Evolutionary conservation across 1,140 invertebrate species (phyloP).

Genomic region (Caenorhabditis inopinata): DNA sequence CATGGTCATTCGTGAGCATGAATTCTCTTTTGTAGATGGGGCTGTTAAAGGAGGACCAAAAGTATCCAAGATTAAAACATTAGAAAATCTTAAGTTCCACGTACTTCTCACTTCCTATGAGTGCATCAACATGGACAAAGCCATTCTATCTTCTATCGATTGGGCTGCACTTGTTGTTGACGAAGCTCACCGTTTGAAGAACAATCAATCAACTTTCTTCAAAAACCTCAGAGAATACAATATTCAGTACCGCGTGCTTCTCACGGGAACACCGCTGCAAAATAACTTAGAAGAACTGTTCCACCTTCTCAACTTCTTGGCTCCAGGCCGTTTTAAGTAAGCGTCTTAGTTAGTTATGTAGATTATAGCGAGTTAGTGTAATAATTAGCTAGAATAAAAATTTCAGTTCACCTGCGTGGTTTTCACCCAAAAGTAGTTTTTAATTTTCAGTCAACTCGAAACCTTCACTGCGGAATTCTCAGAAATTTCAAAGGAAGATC

Average conservation of each 20-base stretch:
- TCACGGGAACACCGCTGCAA: slow-evolving; percentile 90
- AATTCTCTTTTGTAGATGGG: neutral
- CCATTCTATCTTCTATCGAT: slow-evolving; percentile 82
- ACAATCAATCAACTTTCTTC: slow-evolving; percentile 85
- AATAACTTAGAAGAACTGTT: slow-evolving; percentile 61
- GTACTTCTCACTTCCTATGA: slow-evolving; percentile 96
- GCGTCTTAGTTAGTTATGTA: too few species aligned
- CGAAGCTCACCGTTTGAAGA: slow-evolving; percentile 99
- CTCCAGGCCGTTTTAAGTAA: too few species aligned
- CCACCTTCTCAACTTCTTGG: slow-evolving; percentile 90
- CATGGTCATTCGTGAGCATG: neutral
- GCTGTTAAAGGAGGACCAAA: neutral
- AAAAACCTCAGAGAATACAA: slow-evolving; percentile 75
- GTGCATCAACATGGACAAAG: slow-evolving; percentile 96
- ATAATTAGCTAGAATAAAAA: too few species aligned
- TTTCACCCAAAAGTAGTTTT: too few species aligned
- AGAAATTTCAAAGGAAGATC: too few species aligned
- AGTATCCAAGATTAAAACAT: neutral
- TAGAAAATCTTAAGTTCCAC: slow-evolving; percentile 70
- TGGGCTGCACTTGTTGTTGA: slow-evolving; percentile 89
- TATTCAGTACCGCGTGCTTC: slow-evolving; percentile 86
- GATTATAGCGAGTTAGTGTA: too few species aligned
- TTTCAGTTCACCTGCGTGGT: too few species aligned
- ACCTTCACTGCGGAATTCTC: too few species aligned
- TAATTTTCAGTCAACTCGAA: too few species aligned